These are phyloP conservation scores for Agonopterix subpropinquella DNA, from an alignment of 2,888 invertebrate genomes.

Conservation along the genomic window DNA sequence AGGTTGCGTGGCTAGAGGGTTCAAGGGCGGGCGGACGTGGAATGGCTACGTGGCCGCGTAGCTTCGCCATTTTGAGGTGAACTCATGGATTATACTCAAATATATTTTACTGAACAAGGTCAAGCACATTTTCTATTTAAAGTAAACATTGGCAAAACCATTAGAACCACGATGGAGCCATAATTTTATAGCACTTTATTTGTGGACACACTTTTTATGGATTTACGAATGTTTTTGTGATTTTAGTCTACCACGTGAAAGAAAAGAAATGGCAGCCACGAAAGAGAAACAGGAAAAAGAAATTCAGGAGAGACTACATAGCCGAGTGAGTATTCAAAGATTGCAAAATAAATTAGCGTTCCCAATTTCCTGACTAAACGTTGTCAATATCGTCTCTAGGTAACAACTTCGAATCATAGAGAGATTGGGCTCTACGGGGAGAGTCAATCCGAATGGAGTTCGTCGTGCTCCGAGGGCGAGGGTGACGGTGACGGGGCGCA, in stretches of 20 bases:
- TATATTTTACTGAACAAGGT: too few relatives aligned
- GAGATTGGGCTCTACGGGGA: conserved; percentile 72
- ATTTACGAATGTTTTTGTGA: neutral
- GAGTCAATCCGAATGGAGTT: conserved; percentile 90
- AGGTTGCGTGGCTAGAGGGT: too few relatives aligned
- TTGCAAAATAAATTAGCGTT: neutral
- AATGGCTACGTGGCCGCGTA: too few relatives aligned
- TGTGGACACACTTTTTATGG: too few relatives aligned
- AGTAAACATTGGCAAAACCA: too few relatives aligned
- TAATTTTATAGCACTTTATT: too few relatives aligned
- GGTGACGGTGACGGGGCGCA: conserved; percentile 67
- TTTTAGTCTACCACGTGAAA: conserved; percentile 43
- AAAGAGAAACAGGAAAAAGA: conserved; percentile 55
- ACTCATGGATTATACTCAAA: too few relatives aligned
- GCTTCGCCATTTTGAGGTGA: too few relatives aligned
- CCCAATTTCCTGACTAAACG: too few relatives aligned
- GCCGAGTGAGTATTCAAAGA: conserved; percentile 40
- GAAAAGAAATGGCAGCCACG: conserved; percentile 38
- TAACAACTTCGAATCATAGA: conserved; percentile 54
- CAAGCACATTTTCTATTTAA: too few relatives aligned
- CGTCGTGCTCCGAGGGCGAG: conserved; percentile 74
- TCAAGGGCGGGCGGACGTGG: too few relatives aligned
- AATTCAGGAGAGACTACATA: conserved; percentile 53
- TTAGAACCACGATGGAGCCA: too few relatives aligned
- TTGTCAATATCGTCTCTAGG: conserved; percentile 24